Evolutionary conservation across 92 coral and sea anemone genomes (phyloP).

Genomic region (Metridium senile): DNA sequence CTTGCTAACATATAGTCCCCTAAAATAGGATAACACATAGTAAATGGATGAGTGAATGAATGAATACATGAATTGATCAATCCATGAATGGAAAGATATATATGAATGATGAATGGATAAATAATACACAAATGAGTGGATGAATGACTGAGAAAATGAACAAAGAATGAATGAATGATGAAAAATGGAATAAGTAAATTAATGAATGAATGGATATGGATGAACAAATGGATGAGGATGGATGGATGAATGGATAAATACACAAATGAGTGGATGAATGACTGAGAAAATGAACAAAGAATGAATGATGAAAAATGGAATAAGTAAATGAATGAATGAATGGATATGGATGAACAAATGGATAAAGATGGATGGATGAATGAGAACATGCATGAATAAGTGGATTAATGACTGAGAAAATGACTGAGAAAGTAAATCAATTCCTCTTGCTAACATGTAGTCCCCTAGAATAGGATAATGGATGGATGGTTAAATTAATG

Average conservation of each 20-base stretch:
- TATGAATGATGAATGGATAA: neutral
- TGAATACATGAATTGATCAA: neutral
- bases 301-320: neutral
- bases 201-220: neutral
- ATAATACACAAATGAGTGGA: neutral
- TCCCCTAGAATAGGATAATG: slow-evolving; percentile 53
- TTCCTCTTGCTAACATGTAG: slow-evolving; percentile 64
- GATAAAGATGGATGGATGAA: neutral
- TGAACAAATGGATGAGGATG: neutral
- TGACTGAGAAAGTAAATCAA: neutral
- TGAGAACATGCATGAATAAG: neutral
- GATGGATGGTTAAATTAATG: neutral
- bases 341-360: too few species aligned
- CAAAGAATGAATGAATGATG: neutral
- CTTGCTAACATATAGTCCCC: slow-evolving; percentile 76
- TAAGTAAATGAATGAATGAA: neutral
- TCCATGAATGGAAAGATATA: neutral
- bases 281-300: neutral
- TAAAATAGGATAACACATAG: slow-evolving; percentile 19
- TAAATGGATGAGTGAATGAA: slow-evolving; percentile 1
- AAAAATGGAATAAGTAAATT: too few species aligned
- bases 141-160: neutral
- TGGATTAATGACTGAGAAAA: neutral
- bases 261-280: too few species aligned
- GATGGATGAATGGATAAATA: neutral